Percentiles rank a stretch among this genome's conserved stretches.
These are phyloP conservation scores for Drosophila rubida DNA, from an alignment of 2,888 invertebrate genomes.

Conservation along the genomic window DNA sequence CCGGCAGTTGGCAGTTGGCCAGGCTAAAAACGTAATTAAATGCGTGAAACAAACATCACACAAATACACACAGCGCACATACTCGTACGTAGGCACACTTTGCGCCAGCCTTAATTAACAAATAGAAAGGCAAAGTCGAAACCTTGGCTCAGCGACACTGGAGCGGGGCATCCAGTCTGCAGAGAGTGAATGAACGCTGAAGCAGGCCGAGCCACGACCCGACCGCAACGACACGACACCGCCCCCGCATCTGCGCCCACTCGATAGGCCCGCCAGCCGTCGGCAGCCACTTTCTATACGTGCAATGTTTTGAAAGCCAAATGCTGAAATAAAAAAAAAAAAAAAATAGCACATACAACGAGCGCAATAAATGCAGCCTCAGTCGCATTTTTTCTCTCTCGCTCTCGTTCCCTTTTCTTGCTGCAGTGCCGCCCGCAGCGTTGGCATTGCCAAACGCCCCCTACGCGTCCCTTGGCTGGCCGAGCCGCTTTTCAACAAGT, in stretches of 20 bases:
- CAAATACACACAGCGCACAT: background rate
- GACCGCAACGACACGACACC: background rate
- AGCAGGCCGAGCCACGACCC: constrained; percentile 49
- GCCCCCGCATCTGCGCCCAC: constrained; percentile 27
- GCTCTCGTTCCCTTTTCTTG: constrained; percentile 25
- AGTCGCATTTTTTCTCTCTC: constrained; percentile 36
- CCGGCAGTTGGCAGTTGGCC: constrained; percentile 41
- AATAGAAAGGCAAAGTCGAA: constrained; percentile 69
- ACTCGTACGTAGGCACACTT: background rate
- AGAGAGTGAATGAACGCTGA: constrained; percentile 75
- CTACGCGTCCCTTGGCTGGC: background rate
- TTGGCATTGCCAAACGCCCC: constrained; percentile 59
- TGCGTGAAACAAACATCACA: constrained; percentile 60
- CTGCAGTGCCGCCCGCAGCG: constrained; percentile 60
- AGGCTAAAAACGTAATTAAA: constrained; percentile 72
- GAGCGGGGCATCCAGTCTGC: constrained; percentile 19
- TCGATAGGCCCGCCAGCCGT: constrained; percentile 58
- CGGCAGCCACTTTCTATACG: constrained; percentile 70
- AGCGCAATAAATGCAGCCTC: constrained; percentile 76
- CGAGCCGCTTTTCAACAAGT: constrained; percentile 78
- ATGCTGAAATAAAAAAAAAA: constrained; percentile 51
- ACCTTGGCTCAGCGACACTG: constrained; percentile 66
- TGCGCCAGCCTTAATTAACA: constrained; percentile 71
- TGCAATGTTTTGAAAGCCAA: constrained; percentile 74
- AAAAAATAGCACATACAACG: constrained; percentile 33